Evolutionary conservation across 2,113 vertebrate species (phyloP).

Genomic region (Hemichromis elongatus): DNA sequence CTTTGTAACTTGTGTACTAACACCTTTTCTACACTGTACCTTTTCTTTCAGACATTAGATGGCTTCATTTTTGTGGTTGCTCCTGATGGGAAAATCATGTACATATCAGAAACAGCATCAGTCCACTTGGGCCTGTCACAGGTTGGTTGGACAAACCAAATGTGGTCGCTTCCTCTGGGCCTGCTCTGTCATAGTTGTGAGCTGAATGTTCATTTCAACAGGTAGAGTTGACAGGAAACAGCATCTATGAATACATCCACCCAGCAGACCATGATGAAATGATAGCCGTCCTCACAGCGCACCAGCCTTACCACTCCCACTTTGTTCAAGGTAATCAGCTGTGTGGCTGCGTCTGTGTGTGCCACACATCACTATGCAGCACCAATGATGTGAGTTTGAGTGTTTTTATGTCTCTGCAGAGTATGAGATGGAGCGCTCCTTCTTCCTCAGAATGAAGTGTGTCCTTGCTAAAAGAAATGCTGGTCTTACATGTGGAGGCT

Average conservation of each 20-base stretch:
- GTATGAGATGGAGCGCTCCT: constrained; percentile 95
- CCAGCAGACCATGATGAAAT: constrained; percentile 96
- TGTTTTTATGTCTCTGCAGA: constrained; percentile 66
- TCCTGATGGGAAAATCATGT: constrained; percentile 99
- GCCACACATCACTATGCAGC: neutral
- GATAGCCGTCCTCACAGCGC: constrained; percentile 93
- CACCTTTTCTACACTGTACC: neutral
- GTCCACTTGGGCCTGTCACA: constrained; percentile 96
- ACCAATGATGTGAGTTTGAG: neutral
- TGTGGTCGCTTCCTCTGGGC: neutral
- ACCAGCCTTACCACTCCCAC: constrained; percentile 96
- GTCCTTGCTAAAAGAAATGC: constrained; percentile 96
- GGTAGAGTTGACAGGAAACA: constrained; percentile 98
- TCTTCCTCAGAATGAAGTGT: constrained; percentile 97
- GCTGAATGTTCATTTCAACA: constrained; percentile 67
- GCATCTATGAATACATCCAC: constrained; percentile 97
- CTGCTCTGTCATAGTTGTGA: neutral
- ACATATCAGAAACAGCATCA: constrained; percentile 97
- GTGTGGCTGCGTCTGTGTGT: rapidly evolving
- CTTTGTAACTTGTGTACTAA: neutral
- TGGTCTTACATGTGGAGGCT: constrained; percentile 94
- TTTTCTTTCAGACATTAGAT: constrained; percentile 84
- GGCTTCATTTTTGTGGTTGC: constrained; percentile 99
- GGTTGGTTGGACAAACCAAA: constrained; percentile 67
- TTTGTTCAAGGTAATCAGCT: constrained; percentile 86